Percentiles rank a stretch among this genome's conserved stretches.
Conservation (phyloP, 2,113 vertebrate genomes). For the Asarcornis scutulata region DNA sequence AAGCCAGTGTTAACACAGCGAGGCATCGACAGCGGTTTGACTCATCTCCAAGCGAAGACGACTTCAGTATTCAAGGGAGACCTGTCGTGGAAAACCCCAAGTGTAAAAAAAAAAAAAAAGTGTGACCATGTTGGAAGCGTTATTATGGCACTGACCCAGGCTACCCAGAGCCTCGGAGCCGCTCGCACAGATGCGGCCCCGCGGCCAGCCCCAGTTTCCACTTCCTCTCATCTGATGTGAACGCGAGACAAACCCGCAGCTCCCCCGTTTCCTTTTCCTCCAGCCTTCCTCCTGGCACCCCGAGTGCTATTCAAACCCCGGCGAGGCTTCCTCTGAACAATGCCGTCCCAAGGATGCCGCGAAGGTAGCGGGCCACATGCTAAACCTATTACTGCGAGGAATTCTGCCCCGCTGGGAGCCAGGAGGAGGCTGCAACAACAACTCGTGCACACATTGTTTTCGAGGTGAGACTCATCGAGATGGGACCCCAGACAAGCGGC, state of each 20-base stretch:
- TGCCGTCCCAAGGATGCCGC: slow-evolving; percentile 75
- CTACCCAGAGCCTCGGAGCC: slow-evolving; percentile 19
- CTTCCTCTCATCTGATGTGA: slow-evolving; percentile 83
- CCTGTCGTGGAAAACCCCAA: background rate
- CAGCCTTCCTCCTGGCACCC: slow-evolving; percentile 85
- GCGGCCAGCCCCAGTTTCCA: slow-evolving; percentile 61
- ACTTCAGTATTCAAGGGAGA: background rate
- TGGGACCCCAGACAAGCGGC: slow-evolving; percentile 49
- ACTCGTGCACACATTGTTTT: slow-evolving; percentile 70
- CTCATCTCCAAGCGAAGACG: background rate
- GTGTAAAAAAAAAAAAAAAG: background rate
- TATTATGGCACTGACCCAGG: slow-evolving; percentile 1
- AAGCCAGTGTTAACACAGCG: background rate
- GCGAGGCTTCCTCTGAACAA: slow-evolving; percentile 85
- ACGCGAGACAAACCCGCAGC: slow-evolving; percentile 77
- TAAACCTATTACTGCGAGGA: slow-evolving; percentile 83
- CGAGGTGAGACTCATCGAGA: slow-evolving; percentile 64
- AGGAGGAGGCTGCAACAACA: slow-evolving; percentile 54
- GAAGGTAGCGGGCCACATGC: slow-evolving; percentile 80
- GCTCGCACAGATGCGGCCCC: slow-evolving; percentile 55
- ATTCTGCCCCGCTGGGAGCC: slow-evolving; percentile 80
- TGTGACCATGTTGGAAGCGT: background rate
- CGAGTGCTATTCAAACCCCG: slow-evolving; percentile 75
- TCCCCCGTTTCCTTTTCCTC: slow-evolving; percentile 80
- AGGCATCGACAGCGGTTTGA: background rate